Evolutionary conservation across 92 coral and sea anemone genomes (phyloP).

Genomic region (Micromussa lordhowensis): DNA sequence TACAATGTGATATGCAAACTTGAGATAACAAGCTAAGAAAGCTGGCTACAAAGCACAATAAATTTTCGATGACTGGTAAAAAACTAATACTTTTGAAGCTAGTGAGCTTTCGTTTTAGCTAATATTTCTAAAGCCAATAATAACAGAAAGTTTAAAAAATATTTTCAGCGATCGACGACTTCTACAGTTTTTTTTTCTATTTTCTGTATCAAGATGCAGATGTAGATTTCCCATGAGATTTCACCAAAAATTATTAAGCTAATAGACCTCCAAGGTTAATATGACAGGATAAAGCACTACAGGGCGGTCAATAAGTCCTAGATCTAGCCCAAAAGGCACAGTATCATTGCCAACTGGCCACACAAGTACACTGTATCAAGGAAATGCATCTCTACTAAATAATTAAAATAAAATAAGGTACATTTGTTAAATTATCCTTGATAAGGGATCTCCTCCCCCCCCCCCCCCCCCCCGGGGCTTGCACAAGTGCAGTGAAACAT

Average conservation of each 20-base stretch:
- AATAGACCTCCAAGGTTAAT: not conserved
- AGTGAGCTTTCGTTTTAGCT: not conserved
- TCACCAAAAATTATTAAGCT: not conserved
- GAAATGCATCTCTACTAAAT: too few relatives aligned
- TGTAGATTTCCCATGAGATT: constrained; percentile 1
- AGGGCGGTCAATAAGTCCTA: not conserved
- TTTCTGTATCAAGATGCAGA: not conserved
- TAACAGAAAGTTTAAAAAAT: not conserved
- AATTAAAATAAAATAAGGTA: too few relatives aligned
- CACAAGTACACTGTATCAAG: too few relatives aligned
- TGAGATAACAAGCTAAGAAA: not conserved
- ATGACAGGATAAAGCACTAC: not conserved
- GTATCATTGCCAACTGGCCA: too few relatives aligned
- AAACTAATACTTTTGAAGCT: not conserved
- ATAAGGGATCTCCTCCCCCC: too few relatives aligned
- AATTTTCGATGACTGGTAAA: not conserved
- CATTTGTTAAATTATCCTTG: too few relatives aligned
- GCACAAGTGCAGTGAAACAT: too few relatives aligned
- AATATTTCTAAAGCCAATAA: not conserved
- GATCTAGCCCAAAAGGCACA: not conserved
- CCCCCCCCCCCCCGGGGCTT: too few relatives aligned
- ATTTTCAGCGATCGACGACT: not conserved
- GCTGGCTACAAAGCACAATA: not conserved
- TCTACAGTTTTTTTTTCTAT: not conserved
- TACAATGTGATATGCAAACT: constrained; percentile 3